These are phyloP conservation scores for Peromyscus melanophrys DNA, from an alignment of 2,797 vertebrate genomes.

Conservation along the genomic window DNA sequence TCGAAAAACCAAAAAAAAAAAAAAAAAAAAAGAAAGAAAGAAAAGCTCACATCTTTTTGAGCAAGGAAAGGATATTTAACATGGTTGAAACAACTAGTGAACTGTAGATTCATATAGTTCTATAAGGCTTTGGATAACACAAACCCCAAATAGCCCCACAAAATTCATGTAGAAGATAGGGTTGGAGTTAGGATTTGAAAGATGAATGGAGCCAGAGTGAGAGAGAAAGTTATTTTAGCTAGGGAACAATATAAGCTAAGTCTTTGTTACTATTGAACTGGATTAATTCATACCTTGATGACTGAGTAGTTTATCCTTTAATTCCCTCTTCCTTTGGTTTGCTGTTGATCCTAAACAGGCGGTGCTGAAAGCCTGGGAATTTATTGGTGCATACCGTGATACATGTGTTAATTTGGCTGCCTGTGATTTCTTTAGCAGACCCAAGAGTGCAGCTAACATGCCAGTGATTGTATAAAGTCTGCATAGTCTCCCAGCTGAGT, in stretches of 20 bases:
- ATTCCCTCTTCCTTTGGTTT: conserved; percentile 29
- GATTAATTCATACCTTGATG: conserved; percentile 41
- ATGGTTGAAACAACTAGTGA: conserved; percentile 36
- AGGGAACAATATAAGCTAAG: conserved; percentile 53
- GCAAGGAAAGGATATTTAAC: conserved; percentile 18
- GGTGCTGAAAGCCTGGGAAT: neutral
- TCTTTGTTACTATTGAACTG: conserved; percentile 31
- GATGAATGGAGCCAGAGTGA: neutral
- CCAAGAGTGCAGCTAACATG: conserved; percentile 37
- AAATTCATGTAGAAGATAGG: neutral
- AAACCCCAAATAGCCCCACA: neutral
- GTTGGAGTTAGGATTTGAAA: conserved; percentile 10
- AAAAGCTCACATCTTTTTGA: neutral
- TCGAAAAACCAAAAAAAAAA: too few relatives aligned
- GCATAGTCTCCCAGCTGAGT: conserved; percentile 11
- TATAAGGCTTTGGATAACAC: conserved; percentile 17
- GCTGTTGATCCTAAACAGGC: conserved; percentile 44
- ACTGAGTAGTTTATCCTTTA: conserved; percentile 61
- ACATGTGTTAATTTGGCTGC: conserved; percentile 55
- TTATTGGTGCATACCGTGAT: conserved; percentile 52
- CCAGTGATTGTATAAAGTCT: conserved; percentile 58
- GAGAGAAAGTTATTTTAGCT: neutral
- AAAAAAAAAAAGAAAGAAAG: too few relatives aligned
- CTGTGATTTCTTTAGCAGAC: conserved; percentile 61
- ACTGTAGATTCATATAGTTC: conserved; percentile 9